phyloP scores from a whole-genome alignment of 2,113 vertebrate genomes.

The Anser cygnoides region DNA sequence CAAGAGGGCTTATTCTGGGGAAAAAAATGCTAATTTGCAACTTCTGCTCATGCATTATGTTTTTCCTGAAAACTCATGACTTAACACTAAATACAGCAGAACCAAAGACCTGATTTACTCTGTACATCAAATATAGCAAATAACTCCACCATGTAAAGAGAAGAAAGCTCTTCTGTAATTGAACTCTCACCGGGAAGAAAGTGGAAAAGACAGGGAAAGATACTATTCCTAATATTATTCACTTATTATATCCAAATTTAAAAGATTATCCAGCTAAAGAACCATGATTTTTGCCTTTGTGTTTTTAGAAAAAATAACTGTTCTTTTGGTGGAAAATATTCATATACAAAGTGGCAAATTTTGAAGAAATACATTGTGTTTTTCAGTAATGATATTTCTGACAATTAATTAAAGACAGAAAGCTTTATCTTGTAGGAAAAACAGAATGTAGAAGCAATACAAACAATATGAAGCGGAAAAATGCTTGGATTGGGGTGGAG shows the following conservation, averaged over 20 bases:
- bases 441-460: background rate
- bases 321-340: background rate
- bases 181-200: background rate
- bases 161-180: background rate
- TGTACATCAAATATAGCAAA: background rate
- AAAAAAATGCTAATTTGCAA: background rate
- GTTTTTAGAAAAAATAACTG: background rate
- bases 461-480: background rate
- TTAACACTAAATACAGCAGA: constrained; percentile 11
- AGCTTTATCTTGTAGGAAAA: background rate
- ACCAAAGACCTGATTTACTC: constrained; percentile 13
- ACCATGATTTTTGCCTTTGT: background rate
- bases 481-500: background rate
- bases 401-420: background rate
- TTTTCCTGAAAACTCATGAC: constrained; percentile 12
- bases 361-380: background rate
- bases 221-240: background rate
- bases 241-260: background rate
- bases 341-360: background rate
- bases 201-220: background rate
- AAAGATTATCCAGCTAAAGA: background rate
- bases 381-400: background rate
- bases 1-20: background rate
- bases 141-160: background rate
- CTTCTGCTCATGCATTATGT: constrained; percentile 13